Percentiles rank a stretch among this genome's conserved stretches.
These are phyloP conservation scores for Pollenia griseotomentosa DNA, from an alignment of 2,888 invertebrate species.

Conservation along the genomic window DNA sequence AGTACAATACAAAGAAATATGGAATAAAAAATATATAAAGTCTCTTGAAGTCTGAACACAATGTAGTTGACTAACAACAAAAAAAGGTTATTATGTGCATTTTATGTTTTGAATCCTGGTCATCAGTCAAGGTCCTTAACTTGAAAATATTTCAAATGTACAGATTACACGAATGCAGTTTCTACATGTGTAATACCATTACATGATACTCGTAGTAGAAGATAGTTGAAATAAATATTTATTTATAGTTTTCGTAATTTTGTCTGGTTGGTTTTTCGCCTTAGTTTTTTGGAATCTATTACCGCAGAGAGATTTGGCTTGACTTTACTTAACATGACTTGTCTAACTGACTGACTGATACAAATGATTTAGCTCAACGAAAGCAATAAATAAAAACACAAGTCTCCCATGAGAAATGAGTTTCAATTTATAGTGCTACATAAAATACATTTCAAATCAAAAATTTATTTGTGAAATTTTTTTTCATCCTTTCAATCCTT, in stretches of 20 bases:
- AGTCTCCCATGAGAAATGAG: neutral
- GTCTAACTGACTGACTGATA: constrained; percentile 36
- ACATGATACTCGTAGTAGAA: neutral
- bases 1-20: neutral
- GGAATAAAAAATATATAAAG: neutral
- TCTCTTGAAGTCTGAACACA: constrained; percentile 13
- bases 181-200: neutral
- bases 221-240: neutral
- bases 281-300: constrained; percentile 10
- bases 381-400: constrained; percentile 26
- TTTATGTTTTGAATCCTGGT: constrained; percentile 7
- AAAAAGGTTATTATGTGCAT: constrained; percentile 7
- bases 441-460: constrained; percentile 33
- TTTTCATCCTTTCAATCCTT: constrained; percentile 10
- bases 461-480: constrained; percentile 20
- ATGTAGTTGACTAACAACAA: neutral
- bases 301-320: constrained; percentile 10
- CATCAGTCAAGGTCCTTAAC: constrained; percentile 51
- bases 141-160: constrained; percentile 17
- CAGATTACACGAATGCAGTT: neutral
- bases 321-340: constrained; percentile 17
- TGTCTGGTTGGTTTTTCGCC: neutral
- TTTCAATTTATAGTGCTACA: neutral
- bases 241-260: neutral
- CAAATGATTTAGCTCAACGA: constrained; percentile 49